These are phyloP conservation scores for Drosophila kikkawai DNA, from an alignment of 1,140 invertebrate species.

Conservation along the genomic window DNA sequence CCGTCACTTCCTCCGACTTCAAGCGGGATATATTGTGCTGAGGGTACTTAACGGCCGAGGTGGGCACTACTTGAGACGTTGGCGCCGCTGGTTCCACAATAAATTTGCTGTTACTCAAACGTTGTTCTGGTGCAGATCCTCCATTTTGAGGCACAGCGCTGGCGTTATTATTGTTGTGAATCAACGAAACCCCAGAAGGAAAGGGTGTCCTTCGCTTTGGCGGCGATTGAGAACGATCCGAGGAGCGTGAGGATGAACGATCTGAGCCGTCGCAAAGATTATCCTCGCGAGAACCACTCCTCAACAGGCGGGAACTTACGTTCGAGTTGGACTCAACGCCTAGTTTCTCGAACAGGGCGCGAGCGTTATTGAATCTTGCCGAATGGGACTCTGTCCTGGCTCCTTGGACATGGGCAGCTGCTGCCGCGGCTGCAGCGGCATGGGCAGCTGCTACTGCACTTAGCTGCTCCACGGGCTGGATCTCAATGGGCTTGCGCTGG, in stretches of 20 bases:
- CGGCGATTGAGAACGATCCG: constrained; percentile 82
- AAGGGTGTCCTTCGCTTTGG: constrained; percentile 80
- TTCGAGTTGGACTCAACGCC: constrained; percentile 89
- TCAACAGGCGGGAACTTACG: constrained; percentile 71
- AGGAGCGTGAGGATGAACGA: constrained; percentile 79
- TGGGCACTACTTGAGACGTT: neutral
- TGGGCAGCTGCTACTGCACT: constrained; percentile 79
- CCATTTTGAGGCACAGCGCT: constrained; percentile 19
- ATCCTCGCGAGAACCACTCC: constrained; percentile 82
- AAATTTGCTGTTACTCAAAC: constrained; percentile 69
- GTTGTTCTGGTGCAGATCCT: constrained; percentile 39
- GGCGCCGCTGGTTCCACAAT: constrained; percentile 63
- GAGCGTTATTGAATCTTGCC: constrained; percentile 95
- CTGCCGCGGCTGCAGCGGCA: constrained; percentile 68
- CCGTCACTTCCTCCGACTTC: constrained; percentile 84
- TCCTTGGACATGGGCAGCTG: constrained; percentile 54
- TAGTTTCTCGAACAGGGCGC: constrained; percentile 96
- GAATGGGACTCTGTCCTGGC: constrained; percentile 93
- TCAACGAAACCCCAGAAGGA: constrained; percentile 72
- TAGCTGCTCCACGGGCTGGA: constrained; percentile 80
- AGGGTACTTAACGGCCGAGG: constrained; percentile 48
- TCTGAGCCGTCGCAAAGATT: constrained; percentile 78
- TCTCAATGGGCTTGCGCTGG: constrained; percentile 88
- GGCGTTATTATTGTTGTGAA: constrained; percentile 69
- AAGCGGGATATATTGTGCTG: constrained; percentile 78